A percentile compares a stretch with the other conserved stretches of the same genome.
Conservation (phyloP, 2,888 invertebrate genomes). For the Chrysopilus asiliformis region DNA sequence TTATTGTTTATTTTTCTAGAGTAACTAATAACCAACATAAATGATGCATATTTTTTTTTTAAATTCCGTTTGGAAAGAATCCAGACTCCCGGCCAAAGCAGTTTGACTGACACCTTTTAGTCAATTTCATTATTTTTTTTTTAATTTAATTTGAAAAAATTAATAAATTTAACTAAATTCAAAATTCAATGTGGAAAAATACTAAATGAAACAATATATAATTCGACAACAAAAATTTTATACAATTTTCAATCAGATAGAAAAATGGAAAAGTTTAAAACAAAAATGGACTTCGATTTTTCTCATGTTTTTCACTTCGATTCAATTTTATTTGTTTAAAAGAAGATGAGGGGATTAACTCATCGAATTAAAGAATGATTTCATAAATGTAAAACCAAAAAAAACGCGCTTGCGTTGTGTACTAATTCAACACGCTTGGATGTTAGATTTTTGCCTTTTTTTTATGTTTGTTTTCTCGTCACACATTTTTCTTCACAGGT, state of each 20-base stretch:
- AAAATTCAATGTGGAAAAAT: not conserved
- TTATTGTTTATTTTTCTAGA: too few species aligned
- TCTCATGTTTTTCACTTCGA: slow-evolving; percentile 6
- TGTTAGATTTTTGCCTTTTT: too few species aligned
- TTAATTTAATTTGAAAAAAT: slow-evolving; percentile 27
- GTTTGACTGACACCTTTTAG: slow-evolving; percentile 35
- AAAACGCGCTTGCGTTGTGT: too few species aligned
- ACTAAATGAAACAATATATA: not conserved
- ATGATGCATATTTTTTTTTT: too few species aligned
- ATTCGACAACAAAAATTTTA: too few species aligned
- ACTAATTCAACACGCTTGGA: too few species aligned
- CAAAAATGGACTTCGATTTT: slow-evolving; percentile 38
- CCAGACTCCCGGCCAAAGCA: slow-evolving; percentile 31
- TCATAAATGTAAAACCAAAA: slow-evolving; percentile 2
- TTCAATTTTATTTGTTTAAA: too few species aligned
- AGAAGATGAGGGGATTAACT: too few species aligned
- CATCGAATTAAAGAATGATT: too few species aligned
- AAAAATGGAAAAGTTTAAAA: slow-evolving; percentile 20
- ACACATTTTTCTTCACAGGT: slow-evolving; percentile 1
- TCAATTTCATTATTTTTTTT: slow-evolving; percentile 21
- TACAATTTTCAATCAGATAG: too few species aligned
- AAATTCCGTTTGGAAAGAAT: too few species aligned
- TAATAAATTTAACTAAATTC: not conserved
- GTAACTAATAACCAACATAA: too few species aligned
- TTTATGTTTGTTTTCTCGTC: slow-evolving; percentile 4